These are phyloP conservation scores for Procambarus clarkii DNA, from an alignment of 1,140 invertebrate genomes.

Conservation along the genomic window DNA sequence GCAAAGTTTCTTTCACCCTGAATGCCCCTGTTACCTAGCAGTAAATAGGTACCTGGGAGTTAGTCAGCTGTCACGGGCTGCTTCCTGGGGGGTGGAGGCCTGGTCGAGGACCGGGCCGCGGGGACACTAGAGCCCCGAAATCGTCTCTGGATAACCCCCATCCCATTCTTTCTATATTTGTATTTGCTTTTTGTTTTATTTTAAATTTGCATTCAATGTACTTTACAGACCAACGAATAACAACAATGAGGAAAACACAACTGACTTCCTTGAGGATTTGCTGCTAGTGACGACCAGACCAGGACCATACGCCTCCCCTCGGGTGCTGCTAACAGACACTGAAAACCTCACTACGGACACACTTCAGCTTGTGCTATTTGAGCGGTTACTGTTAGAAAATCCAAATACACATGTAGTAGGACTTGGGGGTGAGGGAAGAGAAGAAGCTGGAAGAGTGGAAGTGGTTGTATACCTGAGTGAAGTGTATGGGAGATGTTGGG, in stretches of 20 bases:
- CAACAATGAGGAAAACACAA: neutral
- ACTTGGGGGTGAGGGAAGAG: neutral
- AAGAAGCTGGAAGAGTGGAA: slow-evolving; percentile 33
- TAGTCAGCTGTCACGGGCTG: too few species aligned
- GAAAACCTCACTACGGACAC: slow-evolving; percentile 21
- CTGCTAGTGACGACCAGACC: slow-evolving; percentile 40
- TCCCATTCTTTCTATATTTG: too few species aligned
- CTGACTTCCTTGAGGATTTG: slow-evolving; percentile 33
- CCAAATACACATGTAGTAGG: slow-evolving; percentile 28
- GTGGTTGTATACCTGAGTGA: slow-evolving; percentile 51
- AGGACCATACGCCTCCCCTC: neutral
- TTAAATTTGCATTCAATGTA: too few species aligned
- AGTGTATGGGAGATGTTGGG: slow-evolving; percentile 38
- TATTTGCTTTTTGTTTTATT: too few species aligned
- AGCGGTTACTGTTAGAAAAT: slow-evolving; percentile 30
- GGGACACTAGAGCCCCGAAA: too few species aligned
- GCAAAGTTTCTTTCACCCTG: too few species aligned
- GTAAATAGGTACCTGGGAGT: too few species aligned
- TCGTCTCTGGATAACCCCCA: too few species aligned
- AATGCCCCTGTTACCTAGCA: too few species aligned
- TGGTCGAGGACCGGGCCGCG: too few species aligned
- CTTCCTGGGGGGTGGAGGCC: too few species aligned
- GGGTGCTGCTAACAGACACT: slow-evolving; percentile 25
- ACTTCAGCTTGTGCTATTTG: slow-evolving; percentile 34
- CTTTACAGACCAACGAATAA: neutral